Evolutionary conservation across 2,888 invertebrate genomes (phyloP).

Genomic region (Torymus texanus): DNA sequence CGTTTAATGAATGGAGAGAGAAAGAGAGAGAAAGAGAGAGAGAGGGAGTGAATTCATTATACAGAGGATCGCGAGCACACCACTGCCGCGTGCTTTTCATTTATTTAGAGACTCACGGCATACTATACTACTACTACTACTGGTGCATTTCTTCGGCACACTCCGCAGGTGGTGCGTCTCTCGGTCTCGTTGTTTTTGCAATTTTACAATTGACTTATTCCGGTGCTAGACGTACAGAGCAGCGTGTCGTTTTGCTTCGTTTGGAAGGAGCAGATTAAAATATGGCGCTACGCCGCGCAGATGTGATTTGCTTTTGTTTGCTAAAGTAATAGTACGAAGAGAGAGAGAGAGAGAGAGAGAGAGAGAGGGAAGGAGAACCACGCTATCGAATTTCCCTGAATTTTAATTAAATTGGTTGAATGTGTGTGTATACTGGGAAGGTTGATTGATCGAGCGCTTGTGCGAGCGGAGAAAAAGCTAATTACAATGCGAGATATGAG

Average conservation of each 20-base stretch:
- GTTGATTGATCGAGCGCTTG: not conserved
- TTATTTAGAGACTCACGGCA: slow-evolving; percentile 30
- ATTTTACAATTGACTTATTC: slow-evolving; percentile 34
- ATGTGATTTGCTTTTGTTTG: too few species aligned
- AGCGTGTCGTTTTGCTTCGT: too few species aligned
- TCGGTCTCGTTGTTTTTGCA: slow-evolving; percentile 8
- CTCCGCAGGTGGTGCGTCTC: not conserved
- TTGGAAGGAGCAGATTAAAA: too few species aligned
- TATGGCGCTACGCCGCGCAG: too few species aligned
- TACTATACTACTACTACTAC: slow-evolving; percentile 60
- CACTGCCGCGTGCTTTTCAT: slow-evolving; percentile 33
- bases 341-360: too few species aligned
- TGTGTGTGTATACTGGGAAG: too few species aligned
- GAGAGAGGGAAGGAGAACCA: not conserved
- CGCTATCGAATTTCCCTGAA: not conserved
- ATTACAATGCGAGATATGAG: not conserved
- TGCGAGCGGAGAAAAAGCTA: not conserved
- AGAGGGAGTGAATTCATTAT: slow-evolving; percentile 38
- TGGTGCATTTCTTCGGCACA: not conserved
- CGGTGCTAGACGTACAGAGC: not conserved
- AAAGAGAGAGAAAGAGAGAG: not conserved
- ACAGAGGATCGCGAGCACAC: not conserved
- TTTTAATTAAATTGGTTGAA: not conserved
- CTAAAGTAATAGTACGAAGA: not conserved
- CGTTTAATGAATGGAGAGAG: slow-evolving; percentile 35